Conservation (phyloP, 2,888 invertebrate species). For the Thalpophila matura region DNA sequence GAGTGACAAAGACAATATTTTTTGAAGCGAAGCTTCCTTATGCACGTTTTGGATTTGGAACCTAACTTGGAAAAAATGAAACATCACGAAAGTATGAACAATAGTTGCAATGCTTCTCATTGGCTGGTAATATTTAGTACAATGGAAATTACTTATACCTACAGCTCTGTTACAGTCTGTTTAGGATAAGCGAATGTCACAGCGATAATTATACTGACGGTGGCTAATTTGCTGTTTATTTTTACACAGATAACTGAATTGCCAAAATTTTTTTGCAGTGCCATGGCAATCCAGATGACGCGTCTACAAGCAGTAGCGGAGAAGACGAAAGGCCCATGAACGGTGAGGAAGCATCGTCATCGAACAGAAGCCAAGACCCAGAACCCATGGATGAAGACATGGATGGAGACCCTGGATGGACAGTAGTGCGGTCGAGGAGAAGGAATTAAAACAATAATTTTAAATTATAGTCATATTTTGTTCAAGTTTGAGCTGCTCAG, state of each 20-base stretch:
- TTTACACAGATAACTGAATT: neutral
- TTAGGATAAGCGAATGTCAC: neutral
- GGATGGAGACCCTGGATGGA: slow-evolving; percentile 93
- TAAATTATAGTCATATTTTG: slow-evolving; percentile 24
- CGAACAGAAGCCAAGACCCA: slow-evolving; percentile 66
- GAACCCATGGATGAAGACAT: slow-evolving; percentile 87
- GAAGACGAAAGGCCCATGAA: slow-evolving; percentile 80
- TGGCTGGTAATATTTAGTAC: too few species aligned
- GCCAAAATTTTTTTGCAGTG: slow-evolving; percentile 71
- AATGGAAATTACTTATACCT: too few species aligned
- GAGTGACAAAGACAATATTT: too few species aligned
- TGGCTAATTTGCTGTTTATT: neutral
- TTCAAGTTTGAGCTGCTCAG: slow-evolving; percentile 47
- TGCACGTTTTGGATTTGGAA: too few species aligned
- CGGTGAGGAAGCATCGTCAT: slow-evolving; percentile 67
- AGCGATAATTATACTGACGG: neutral
- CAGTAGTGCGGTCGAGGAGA: slow-evolving; percentile 90
- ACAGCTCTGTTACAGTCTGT: too few species aligned
- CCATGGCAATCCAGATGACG: slow-evolving; percentile 87
- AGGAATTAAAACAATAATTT: slow-evolving; percentile 81
- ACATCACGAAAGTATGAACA: too few species aligned
- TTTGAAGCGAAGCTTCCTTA: too few species aligned
- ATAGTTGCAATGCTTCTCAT: too few species aligned
- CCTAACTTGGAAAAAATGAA: too few species aligned
- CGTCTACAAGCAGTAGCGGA: slow-evolving; percentile 83